phyloP scores from a whole-genome alignment of 1,140 invertebrate genomes.

The Drosophila micromelanica region DNA sequence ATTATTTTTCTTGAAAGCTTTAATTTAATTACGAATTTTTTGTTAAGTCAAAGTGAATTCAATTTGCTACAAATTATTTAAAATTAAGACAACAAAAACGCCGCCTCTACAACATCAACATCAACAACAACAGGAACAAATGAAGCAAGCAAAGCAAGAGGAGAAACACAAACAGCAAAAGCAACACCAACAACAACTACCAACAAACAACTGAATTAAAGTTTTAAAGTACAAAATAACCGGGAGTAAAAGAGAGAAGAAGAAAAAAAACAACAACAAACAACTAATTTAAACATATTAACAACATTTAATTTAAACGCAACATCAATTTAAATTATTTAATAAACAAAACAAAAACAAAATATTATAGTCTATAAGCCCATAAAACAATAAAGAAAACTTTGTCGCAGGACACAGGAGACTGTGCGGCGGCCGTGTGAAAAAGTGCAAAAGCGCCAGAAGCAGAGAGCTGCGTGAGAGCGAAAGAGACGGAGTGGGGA shows the following conservation, averaged over 20 bases:
- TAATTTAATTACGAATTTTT: constrained; percentile 83
- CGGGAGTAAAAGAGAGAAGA: constrained; percentile 75
- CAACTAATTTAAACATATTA: constrained; percentile 74
- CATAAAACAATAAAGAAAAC: constrained; percentile 42
- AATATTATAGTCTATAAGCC: constrained; percentile 55
- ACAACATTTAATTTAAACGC: constrained; percentile 79
- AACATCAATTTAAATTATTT: constrained; percentile 81
- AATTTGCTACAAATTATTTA: constrained; percentile 74
- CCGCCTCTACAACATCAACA: constrained; percentile 44
- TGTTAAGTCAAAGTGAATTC: constrained; percentile 80
- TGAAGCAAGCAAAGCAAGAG: constrained; percentile 48
- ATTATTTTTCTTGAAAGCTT: constrained; percentile 81
- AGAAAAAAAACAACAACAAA: constrained; percentile 62
- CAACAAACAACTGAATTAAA: constrained; percentile 82
- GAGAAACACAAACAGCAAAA: constrained; percentile 64
- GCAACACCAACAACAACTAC: constrained; percentile 68
- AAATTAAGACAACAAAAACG: constrained; percentile 64
- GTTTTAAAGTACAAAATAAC: constrained; percentile 84
- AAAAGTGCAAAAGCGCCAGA: constrained; percentile 33
- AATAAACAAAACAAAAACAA: constrained; percentile 52
- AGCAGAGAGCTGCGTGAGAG: constrained; percentile 6
- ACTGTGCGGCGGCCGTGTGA: constrained; percentile 22
- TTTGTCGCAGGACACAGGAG: constrained; percentile 11
- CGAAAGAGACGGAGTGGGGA: constrained; percentile 5
- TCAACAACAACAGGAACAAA: constrained; percentile 41